Evolutionary conservation across 2,113 vertebrate species (phyloP).

Genomic region (Lagopus muta): DNA sequence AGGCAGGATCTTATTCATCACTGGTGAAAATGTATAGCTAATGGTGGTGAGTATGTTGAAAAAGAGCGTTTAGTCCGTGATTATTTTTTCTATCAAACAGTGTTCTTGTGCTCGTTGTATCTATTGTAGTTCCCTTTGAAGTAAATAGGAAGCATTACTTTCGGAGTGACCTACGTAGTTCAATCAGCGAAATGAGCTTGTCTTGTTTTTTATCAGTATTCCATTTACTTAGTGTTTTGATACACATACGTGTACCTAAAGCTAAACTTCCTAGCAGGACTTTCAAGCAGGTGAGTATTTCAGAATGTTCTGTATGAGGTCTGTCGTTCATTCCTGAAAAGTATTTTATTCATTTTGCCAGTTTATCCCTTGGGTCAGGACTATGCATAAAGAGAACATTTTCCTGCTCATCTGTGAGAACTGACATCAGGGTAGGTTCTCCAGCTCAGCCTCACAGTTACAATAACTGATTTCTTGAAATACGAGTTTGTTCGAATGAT

Average conservation of each 20-base stretch:
- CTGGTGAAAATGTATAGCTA: no score
- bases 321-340: not conserved
- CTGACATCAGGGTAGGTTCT: not conserved
- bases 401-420: not conserved
- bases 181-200: not conserved
- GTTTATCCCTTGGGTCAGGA: not conserved
- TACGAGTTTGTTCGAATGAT: slow-evolving; percentile 18
- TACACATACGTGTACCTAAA: not conserved
- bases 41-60: no score
- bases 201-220: not conserved
- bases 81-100: no score
- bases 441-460: not conserved
- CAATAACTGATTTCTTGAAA: slow-evolving; percentile 9
- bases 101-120: no score
- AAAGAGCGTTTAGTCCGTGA: no score
- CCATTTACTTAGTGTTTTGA: not conserved
- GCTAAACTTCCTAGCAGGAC: not conserved
- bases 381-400: not conserved
- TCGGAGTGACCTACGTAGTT: not conserved
- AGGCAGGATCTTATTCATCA: no score
- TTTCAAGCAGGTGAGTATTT: not conserved
- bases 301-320: not conserved
- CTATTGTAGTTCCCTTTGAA: no score
- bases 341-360: not conserved
- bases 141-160: no score